Percentiles rank a stretch among this genome's conserved stretches.
Evolutionary conservation across 1,140 invertebrate species (phyloP).

Genomic region (Lepidotrigona ventralis): DNA sequence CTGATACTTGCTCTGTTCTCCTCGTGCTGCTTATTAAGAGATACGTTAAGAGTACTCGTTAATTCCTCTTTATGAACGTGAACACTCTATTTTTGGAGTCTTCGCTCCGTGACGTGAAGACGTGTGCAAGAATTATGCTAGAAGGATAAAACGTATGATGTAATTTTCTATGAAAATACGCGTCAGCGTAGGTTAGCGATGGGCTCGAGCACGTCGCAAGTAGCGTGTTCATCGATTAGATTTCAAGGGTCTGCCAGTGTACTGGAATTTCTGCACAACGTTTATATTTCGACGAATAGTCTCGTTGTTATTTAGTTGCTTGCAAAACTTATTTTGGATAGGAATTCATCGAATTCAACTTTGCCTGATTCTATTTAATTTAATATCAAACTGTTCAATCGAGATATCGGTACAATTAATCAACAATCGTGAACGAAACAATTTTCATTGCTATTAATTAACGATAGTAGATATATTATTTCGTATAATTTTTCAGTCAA

Average conservation of each 20-base stretch:
- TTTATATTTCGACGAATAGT: neutral
- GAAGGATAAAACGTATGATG: neutral
- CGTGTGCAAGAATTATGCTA: neutral
- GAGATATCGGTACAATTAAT: neutral
- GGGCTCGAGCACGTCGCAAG: neutral
- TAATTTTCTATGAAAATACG: conserved; percentile 9
- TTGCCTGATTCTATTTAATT: neutral
- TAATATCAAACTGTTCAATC: neutral
- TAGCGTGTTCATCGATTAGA: neutral
- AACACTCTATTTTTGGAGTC: conserved; percentile 33
- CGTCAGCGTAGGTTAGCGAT: neutral
- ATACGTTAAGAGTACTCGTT: conserved; percentile 22
- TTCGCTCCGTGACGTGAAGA: neutral
- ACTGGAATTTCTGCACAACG: neutral
- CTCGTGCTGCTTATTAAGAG: conserved; percentile 18
- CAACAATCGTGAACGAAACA: no score
- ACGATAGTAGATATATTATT: no score
- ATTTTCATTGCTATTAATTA: no score
- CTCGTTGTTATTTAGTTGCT: neutral
- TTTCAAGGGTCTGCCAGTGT: neutral
- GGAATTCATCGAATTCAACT: neutral
- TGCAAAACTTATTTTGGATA: neutral
- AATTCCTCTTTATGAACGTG: conserved; percentile 26
- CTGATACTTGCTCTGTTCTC: neutral
- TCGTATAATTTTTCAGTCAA: no score